Percentiles rank a stretch among this genome's conserved stretches.
phyloP scores from a whole-genome alignment of 1,140 invertebrate species.

The Drosophila nigromelanica region DNA sequence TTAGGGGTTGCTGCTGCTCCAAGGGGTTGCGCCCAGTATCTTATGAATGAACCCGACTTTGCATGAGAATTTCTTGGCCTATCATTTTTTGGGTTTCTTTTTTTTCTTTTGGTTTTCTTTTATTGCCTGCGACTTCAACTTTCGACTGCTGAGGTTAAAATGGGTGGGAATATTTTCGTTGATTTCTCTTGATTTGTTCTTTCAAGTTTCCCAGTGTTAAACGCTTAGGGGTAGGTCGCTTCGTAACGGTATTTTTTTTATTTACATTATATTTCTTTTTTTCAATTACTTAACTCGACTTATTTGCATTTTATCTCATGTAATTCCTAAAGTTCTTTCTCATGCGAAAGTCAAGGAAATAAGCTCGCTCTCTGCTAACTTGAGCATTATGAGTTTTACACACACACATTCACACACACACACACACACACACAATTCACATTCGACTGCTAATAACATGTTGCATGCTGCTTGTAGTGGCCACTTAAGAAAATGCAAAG shows the following conservation, averaged over 20 bases:
- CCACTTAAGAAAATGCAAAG: conserved; percentile 56
- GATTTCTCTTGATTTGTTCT: conserved; percentile 48
- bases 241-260: conserved; percentile 9
- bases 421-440: conserved; percentile 5
- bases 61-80: conserved; percentile 63
- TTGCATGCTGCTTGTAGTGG: conserved; percentile 52
- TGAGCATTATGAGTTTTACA: conserved; percentile 60
- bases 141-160: conserved; percentile 69
- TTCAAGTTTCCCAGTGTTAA: conserved; percentile 10
- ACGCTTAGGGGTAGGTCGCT: conserved; percentile 5
- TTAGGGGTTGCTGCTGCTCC: conserved; percentile 28
- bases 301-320: conserved; percentile 13
- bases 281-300: conserved; percentile 15
- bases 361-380: conserved; percentile 44
- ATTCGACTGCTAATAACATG: conserved; percentile 55
- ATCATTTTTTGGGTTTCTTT: conserved; percentile 26
- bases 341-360: conserved; percentile 37
- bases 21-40: conserved; percentile 24
- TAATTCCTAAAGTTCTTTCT: conserved; percentile 12
- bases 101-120: conserved; percentile 6
- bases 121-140: conserved; percentile 51
- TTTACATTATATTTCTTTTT: neutral
- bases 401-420: conserved; percentile 25
- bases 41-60: conserved; percentile 35
- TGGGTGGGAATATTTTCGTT: conserved; percentile 80